Percentiles rank a stretch among this genome's conserved stretches.
These are phyloP conservation scores for Puffinus mauretanicus DNA, from an alignment of 2,113 vertebrate genomes.

Conservation along the genomic window DNA sequence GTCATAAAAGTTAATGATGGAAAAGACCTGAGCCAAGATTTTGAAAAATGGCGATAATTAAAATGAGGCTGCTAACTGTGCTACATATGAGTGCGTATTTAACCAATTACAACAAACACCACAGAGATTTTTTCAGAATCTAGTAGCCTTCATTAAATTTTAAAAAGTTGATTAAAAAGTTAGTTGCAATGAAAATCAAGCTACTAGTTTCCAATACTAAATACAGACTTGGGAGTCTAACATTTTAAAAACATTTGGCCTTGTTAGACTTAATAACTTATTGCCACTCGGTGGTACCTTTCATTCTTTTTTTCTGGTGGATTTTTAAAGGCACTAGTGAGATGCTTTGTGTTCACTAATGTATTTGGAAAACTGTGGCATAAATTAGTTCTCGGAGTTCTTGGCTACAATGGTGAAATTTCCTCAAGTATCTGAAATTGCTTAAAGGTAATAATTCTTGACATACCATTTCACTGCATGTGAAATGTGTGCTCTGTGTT, in stretches of 20 bases:
- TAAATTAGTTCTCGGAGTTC: not conserved
- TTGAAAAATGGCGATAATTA: not conserved
- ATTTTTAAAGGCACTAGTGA: not conserved
- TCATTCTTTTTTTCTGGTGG: not conserved
- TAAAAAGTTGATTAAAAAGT: not conserved
- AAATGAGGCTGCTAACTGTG: not conserved
- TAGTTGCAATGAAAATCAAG: not conserved
- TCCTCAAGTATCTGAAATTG: not conserved
- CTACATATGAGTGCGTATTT: not conserved
- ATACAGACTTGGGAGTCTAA: not conserved
- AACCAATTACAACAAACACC: not conserved
- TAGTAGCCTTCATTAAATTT: not conserved
- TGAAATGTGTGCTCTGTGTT: not conserved
- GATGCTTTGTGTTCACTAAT: not conserved
- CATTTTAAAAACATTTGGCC: not conserved
- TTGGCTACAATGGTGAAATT: not conserved
- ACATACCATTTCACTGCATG: not conserved
- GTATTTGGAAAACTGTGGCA: not conserved
- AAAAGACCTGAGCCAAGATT: not conserved
- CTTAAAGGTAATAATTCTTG: not conserved
- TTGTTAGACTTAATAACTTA: not conserved
- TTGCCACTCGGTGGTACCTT: not conserved
- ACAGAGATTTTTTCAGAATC: not conserved
- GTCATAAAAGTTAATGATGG: not conserved
- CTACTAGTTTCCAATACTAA: not conserved